Percentiles rank a stretch among this genome's conserved stretches.
Evolutionary conservation across 2,888 invertebrate genomes (phyloP).

Genomic region (Cordilura impudica): DNA sequence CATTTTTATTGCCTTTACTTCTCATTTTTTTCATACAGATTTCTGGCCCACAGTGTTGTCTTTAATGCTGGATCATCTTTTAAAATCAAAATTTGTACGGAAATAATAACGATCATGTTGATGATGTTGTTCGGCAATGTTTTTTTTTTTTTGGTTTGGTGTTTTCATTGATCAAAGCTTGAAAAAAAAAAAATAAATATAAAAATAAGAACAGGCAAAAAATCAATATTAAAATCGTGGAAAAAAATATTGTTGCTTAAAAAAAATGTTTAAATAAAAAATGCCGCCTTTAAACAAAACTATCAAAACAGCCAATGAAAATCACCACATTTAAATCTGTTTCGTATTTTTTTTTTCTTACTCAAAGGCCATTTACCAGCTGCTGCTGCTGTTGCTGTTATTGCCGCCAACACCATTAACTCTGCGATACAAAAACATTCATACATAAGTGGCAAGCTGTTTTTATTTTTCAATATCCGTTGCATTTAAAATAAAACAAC

Average conservation of each 20-base stretch:
- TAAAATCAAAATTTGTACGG: conserved; percentile 16
- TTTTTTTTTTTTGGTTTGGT: conserved; percentile 12
- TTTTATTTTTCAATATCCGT: conserved; percentile 62
- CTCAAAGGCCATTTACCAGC: conserved; percentile 62
- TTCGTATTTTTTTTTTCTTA: conserved; percentile 30
- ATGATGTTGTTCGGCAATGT: conserved; percentile 36
- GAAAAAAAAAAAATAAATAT: background rate
- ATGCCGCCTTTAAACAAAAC: conserved; percentile 59
- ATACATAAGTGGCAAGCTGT: conserved; percentile 64
- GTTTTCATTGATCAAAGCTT: conserved; percentile 46
- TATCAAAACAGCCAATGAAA: conserved; percentile 62
- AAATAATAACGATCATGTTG: conserved; percentile 32
- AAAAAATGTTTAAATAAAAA: conserved; percentile 39
- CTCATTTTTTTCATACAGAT: background rate
- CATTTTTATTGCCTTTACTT: background rate
- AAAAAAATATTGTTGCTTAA: conserved; percentile 27
- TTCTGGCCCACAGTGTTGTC: background rate
- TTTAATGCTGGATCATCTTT: conserved; percentile 31
- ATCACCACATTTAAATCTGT: conserved; percentile 61
- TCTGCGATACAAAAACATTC: conserved; percentile 40
- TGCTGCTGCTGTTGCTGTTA: conserved; percentile 51
- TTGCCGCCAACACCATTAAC: conserved; percentile 63
- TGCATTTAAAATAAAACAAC: conserved; percentile 33
- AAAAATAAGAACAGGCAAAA: conserved; percentile 36
- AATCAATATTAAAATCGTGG: conserved; percentile 40